These are phyloP conservation scores for Aleiodes testaceus DNA, from an alignment of 2,888 invertebrate genomes.

Conservation along the genomic window DNA sequence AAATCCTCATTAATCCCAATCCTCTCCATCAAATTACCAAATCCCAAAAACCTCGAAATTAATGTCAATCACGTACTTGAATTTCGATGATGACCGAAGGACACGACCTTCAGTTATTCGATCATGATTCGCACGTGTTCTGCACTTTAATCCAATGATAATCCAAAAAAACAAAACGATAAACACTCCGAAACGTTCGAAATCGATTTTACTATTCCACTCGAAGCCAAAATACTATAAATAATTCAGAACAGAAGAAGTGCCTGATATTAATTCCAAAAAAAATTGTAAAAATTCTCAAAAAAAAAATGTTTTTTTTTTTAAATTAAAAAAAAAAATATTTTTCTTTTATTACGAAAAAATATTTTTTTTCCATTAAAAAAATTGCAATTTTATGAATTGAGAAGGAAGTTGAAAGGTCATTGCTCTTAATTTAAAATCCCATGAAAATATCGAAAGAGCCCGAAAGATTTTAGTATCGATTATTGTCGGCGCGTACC, in stretches of 20 bases:
- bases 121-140: slow-evolving; percentile 31
- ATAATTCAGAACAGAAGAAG: too few species aligned
- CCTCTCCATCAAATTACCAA: too few species aligned
- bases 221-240: too few species aligned
- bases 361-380: too few species aligned
- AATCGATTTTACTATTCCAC: not conserved
- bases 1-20: too few species aligned
- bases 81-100: slow-evolving; percentile 32
- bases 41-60: not conserved
- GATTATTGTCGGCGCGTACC: slow-evolving; percentile 26
- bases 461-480: slow-evolving; percentile 31
- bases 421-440: slow-evolving; percentile 28
- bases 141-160: not conserved
- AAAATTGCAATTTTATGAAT: not conserved
- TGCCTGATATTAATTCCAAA: too few species aligned
- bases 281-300: too few species aligned
- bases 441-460: slow-evolving; percentile 30
- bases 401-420: slow-evolving; percentile 10
- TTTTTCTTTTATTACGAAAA: too few species aligned
- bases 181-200: not conserved
- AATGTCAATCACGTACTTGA: slow-evolving; percentile 12
- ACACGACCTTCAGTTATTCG: slow-evolving; percentile 34
- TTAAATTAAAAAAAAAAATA: too few species aligned
- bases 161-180: not conserved
- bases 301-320: too few species aligned